Conservation (phyloP, 1,140 invertebrate species). For the Trachymyrmex cornetzi region DNA sequence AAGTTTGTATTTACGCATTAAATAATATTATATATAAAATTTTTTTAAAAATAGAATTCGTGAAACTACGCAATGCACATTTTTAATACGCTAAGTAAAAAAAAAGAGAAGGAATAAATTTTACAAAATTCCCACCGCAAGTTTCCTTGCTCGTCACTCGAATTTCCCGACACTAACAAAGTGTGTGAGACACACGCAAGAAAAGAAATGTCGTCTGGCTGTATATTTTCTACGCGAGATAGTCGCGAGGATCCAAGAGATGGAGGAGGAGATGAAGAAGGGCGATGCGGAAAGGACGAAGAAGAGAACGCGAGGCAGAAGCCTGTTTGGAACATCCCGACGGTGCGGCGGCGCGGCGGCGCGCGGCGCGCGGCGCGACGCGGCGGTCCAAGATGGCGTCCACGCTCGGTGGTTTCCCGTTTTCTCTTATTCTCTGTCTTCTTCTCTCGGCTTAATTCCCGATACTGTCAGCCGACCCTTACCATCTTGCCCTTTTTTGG, state of each 20-base stretch:
- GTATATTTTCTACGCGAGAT: conserved; percentile 47
- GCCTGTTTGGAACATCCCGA: conserved; percentile 52
- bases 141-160: background rate
- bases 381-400: conserved; percentile 69
- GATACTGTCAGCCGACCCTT: conserved; percentile 49
- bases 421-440: conserved; percentile 43
- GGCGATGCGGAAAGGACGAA: background rate
- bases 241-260: background rate
- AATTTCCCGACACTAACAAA: conserved; percentile 34
- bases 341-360: background rate
- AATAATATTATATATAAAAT: background rate
- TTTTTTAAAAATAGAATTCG: background rate
- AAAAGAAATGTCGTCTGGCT: conserved; percentile 5
- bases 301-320: conserved; percentile 27
- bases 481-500: conserved; percentile 62
- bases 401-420: conserved; percentile 30
- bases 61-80: background rate
- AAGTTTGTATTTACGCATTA: background rate
- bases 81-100: background rate
- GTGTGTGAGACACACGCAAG: background rate
- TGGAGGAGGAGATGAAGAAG: background rate
- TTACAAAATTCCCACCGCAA: background rate
- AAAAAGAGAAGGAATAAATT: background rate
- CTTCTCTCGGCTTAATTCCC: conserved; percentile 66
- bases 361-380: no score